A percentile compares a stretch with the other conserved stretches of the same genome.
Conservation (phyloP, 2,113 vertebrate species). For the Melierax canorus region DNA sequence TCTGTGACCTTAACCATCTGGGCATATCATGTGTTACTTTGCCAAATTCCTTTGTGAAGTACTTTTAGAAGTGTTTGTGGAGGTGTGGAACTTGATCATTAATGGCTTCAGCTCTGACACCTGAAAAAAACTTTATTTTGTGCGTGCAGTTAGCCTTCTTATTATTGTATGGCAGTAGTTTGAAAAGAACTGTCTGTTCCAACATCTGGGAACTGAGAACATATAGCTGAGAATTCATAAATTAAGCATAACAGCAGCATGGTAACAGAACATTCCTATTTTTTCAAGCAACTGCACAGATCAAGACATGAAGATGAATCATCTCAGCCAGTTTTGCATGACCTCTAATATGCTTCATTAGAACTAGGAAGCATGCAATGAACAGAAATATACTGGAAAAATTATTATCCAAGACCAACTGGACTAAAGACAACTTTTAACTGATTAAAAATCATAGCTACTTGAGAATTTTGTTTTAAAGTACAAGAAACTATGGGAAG, state of each 20-base stretch:
- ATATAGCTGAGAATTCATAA: not conserved
- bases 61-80: not conserved
- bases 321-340: not conserved
- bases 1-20: not conserved
- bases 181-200: not conserved
- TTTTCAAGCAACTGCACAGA: not conserved
- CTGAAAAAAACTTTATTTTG: not conserved
- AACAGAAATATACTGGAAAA: not conserved
- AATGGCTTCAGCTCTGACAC: not conserved
- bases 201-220: not conserved
- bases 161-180: not conserved
- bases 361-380: not conserved
- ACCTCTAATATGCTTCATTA: not conserved
- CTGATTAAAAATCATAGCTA: not conserved
- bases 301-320: not conserved
- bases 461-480: not conserved
- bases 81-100: not conserved
- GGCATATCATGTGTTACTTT: not conserved
- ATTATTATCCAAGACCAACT: not conserved
- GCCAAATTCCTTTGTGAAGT: not conserved
- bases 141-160: not conserved
- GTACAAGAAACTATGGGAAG: not conserved
- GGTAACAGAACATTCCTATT: not conserved
- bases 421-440: not conserved
- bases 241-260: not conserved